phyloP scores from a whole-genome alignment of 2,797 vertebrate genomes.

The Tauraco hartlaubi region DNA sequence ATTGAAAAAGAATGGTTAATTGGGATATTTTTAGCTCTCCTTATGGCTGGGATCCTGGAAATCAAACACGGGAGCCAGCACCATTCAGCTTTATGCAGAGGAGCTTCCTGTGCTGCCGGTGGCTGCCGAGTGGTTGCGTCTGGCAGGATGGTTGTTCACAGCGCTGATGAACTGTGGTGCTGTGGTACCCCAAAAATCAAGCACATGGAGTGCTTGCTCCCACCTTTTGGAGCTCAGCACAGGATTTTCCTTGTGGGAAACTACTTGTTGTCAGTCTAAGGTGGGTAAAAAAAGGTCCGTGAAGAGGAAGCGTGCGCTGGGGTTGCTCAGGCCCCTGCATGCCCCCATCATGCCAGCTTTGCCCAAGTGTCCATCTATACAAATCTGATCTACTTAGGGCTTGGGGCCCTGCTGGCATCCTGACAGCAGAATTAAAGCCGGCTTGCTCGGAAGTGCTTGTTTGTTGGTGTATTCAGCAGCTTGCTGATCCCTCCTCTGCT shows the following conservation, averaged over 20 bases:
- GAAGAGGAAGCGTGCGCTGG: not conserved
- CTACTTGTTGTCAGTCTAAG: not conserved
- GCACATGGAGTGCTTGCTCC: not conserved
- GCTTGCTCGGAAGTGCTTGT: not conserved
- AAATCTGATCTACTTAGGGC: not conserved
- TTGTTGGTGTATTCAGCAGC: not conserved
- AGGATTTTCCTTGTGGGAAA: not conserved
- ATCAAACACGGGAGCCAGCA: not conserved
- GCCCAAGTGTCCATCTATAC: accelerated
- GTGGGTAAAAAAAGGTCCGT: not conserved
- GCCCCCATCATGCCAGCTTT: not conserved
- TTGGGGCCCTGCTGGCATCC: not conserved
- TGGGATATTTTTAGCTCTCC: constrained; percentile 40
- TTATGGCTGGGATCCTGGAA: constrained; percentile 3
- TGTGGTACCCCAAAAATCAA: not conserved
- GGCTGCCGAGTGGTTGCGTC: not conserved
- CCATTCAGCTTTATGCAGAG: not conserved
- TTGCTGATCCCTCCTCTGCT: not conserved
- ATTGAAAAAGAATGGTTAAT: not conserved
- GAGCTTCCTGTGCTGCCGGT: not conserved
- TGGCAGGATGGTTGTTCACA: not conserved
- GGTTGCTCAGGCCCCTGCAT: not conserved
- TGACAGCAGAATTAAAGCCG: not conserved
- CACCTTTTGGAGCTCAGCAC: not conserved
- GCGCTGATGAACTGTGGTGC: accelerated